Percentiles rank a stretch among this genome's conserved stretches.
phyloP scores from a whole-genome alignment of 2,888 invertebrate genomes.

The Geophilus truncorum region DNA sequence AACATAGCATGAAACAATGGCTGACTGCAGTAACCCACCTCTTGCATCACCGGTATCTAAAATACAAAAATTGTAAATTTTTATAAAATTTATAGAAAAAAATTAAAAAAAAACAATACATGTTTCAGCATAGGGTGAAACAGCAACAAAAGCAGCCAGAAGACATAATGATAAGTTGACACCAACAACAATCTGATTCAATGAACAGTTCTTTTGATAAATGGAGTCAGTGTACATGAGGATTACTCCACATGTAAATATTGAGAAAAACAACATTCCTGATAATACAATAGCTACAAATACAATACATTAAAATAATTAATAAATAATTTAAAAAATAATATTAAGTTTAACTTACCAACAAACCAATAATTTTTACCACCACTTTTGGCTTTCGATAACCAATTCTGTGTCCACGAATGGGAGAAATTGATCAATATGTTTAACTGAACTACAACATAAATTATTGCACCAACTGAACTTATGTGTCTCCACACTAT shows the following conservation, averaged over 20 bases:
- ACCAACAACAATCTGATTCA: constrained; percentile 50
- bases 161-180: constrained; percentile 49
- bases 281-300: constrained; percentile 40
- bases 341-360: too few species aligned
- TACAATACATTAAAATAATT: too few species aligned
- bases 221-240: constrained; percentile 48
- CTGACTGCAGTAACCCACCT: constrained; percentile 49
- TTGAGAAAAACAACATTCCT: constrained; percentile 45
- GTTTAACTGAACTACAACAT: constrained; percentile 50
- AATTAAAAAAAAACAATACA: constrained; percentile 43
- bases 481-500: constrained; percentile 52
- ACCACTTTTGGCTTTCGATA: constrained; percentile 42
- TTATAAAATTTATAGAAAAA: not conserved
- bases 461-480: constrained; percentile 49
- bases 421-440: constrained; percentile 52
- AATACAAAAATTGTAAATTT: not conserved
- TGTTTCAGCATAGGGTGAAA: constrained; percentile 47
- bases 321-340: too few species aligned
- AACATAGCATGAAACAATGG: constrained; percentile 50
- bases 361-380: constrained; percentile 46
- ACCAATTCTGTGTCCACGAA: constrained; percentile 50
- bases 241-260: constrained; percentile 45
- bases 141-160: constrained; percentile 47
- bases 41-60: constrained; percentile 42
- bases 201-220: constrained; percentile 44